Base-by-base conservation (phyloP, 1,140 invertebrate genomes). In the Chionoecetes opilio region DNA sequence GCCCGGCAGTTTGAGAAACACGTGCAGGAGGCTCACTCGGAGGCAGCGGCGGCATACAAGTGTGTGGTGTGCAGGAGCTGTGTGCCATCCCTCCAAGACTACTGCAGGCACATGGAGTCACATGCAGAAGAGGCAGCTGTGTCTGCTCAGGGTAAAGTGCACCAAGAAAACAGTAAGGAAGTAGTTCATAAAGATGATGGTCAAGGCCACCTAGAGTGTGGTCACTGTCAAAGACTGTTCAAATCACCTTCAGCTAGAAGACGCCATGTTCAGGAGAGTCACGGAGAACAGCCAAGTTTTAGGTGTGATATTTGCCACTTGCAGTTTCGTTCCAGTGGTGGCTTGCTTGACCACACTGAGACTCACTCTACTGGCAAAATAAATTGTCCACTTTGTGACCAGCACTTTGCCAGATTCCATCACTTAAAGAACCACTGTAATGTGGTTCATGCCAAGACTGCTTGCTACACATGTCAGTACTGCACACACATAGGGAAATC, bases 381-480 rank as follows among this genome's bases (percentile, higher is more conserved):
- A 21, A 53, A 89, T 17, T 95, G 94, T 26, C 94, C 94, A 31
- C 46, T 95, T 26, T 95, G 94, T 75, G 82, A 82, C 26, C 91
- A 95, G 38, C 91, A 95, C 63, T 95, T 95, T 91, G 94, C 94
- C 34, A 95, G 92, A 26, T 95, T 95, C 82, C 53, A 90, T 29
- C 94, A 95, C 32, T 35, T 95, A 38, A 93, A 90, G 31, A 93
- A 46, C 34, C 94, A 95, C 35, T 95, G 94, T 82, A 87, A 95
- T 93, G 75, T 37, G 75, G 75, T 90, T 82, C 94, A 95, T 85
- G 63, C 31, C 41, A 82, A 93, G 41, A 90, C 87, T n/a, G 91
- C 87, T 31, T 84, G 75, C 21, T 95, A 75, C 37, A 41, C 29
- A 8, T 95, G 94, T 35, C 94, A 95, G 85, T 41, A 95, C 41